phyloP scores from a whole-genome alignment of 2,113 vertebrate genomes.

The Paradoxurus hermaphroditus region DNA sequence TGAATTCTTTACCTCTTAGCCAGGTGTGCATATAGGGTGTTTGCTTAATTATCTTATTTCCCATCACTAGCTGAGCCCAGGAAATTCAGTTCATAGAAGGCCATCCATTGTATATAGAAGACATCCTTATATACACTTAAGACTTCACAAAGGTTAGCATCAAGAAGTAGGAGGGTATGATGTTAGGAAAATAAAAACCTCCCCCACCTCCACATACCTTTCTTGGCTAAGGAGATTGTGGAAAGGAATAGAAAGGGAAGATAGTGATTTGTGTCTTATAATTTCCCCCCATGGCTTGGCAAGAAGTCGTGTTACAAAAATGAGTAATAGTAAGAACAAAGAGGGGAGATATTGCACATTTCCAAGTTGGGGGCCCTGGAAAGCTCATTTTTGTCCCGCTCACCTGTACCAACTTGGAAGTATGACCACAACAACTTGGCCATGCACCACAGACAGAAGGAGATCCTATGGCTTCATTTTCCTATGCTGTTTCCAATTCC shows the following conservation, averaged over 20 bases:
- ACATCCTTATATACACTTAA: neutral
- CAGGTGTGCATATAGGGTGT: neutral
- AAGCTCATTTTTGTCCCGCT: neutral
- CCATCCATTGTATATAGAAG: neutral
- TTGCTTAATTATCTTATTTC: neutral
- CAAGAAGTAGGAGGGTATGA: neutral
- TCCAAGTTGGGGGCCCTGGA: neutral
- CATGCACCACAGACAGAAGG: neutral
- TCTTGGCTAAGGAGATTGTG: neutral
- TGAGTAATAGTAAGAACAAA: neutral
- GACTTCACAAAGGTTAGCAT: neutral
- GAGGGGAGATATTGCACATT: neutral
- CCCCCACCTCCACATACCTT: too few species aligned
- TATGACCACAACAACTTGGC: neutral
- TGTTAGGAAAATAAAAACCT: neutral
- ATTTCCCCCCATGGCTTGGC: neutral
- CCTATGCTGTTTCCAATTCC: neutral
- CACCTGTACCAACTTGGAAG: neutral
- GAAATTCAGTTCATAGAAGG: neutral
- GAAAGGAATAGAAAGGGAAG: constrained; percentile 4
- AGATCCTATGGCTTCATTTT: neutral
- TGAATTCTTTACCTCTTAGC: neutral
- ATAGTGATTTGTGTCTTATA: neutral
- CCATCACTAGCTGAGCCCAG: neutral
- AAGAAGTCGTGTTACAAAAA: neutral